Evolutionary conservation across 2,888 invertebrate genomes (phyloP).

Genomic region (Metacarcinus magister): DNA sequence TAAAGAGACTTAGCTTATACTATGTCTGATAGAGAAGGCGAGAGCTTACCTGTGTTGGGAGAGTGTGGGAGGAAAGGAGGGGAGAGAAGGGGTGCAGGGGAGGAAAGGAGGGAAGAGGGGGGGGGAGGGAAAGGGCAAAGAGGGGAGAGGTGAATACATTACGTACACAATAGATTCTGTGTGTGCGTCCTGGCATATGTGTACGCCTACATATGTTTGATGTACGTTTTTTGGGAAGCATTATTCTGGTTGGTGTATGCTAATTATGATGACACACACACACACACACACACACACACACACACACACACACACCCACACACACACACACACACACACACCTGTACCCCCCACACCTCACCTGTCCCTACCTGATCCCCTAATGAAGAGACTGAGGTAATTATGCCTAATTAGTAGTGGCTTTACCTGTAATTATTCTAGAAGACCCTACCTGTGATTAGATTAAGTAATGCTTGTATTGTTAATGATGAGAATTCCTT

Average conservation of each 20-base stretch:
- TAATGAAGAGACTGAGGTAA: conserved; percentile 5
- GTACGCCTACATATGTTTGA: too few relatives aligned
- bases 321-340: conserved; percentile 26
- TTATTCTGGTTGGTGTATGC: too few relatives aligned
- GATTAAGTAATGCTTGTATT: background rate
- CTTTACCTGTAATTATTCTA: background rate
- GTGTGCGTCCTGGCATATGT: too few relatives aligned
- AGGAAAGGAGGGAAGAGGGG: too few relatives aligned
- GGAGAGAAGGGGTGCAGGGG: too few relatives aligned
- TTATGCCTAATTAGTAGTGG: background rate
- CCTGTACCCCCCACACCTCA: background rate
- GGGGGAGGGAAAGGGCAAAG: too few relatives aligned
- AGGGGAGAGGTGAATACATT: background rate
- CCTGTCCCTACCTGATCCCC: background rate
- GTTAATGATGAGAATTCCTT: background rate
- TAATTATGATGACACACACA: background rate
- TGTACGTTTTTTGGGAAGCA: too few relatives aligned
- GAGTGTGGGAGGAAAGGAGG: too few relatives aligned
- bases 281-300: conserved; percentile 1
- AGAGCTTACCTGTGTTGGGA: too few relatives aligned
- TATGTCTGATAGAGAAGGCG: too few relatives aligned
- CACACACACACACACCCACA: conserved; percentile 14
- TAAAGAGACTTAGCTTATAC: too few relatives aligned
- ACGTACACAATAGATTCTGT: background rate
- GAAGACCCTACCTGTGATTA: conserved; percentile 12